Base-by-base conservation (phyloP, 2,113 vertebrate species). In the Spermophilus dauricus region DNA sequence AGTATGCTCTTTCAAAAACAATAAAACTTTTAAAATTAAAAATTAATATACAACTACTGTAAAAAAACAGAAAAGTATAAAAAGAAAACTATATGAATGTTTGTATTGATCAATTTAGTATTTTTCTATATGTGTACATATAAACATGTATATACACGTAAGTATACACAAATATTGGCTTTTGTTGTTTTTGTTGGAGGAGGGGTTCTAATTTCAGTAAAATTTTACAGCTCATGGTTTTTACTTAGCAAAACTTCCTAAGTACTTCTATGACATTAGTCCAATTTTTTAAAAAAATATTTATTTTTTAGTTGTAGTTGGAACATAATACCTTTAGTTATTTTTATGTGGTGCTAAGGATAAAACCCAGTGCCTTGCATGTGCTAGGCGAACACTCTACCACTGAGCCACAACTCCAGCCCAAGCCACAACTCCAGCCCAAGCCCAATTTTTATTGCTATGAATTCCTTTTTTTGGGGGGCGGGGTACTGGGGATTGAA, bases 1-100 rank as follows among this genome's bases (percentile, higher is more conserved):
- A 94, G n/a, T 69, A 24, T 86, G 76, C 53, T 82, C 96, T 91
- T 85, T 72, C 39, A 80, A 90, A 94, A 77, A 53, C 7, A 78
- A 39, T 22, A 87, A 30, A 24, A 86, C 94, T 86, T 93, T 42
- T n/a, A 30, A 63, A 97, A 65, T 87, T 20, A 86, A 72, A 85
- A 53, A 80, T 63, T 9, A 92, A 92, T 87, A 42, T 11, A 58
- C 17, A 92, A 56, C 48, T 34, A 61, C 51, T 76, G 1, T 4
- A 70, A 56, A 30, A 91, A 93, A 95, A 69, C 24, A 93, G 48
- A 80, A 86, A 91, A 37, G 22, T 17, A 53, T 58, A 92, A n/a
- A 97, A 77, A 95, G 24, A 24, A 45, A 82, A 56, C 10, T 85
- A 34, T 32, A 63, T 45, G n/a, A 81, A 80, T 80, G 86, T 30